Evolutionary conservation across 1,140 invertebrate genomes (phyloP), one percentile per base, ranked within the genome.

Genomic region (Cotesia glomerata): DNA sequence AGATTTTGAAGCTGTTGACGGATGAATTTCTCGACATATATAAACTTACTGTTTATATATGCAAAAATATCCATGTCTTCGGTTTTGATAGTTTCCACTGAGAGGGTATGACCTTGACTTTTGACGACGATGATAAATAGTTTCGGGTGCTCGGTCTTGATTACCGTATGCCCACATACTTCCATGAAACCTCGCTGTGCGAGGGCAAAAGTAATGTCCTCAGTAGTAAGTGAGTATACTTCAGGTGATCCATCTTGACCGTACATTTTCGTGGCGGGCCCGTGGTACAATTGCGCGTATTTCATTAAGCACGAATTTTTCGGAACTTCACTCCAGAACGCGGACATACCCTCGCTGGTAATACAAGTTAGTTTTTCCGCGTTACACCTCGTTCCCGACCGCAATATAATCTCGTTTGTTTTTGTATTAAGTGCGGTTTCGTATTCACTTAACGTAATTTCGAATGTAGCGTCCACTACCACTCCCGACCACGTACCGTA

Each of bases 41-140:
- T 14, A 14, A 77, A 79, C 52, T 77, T 77, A 0, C 73, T 45
- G 45, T 79, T 79, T 2, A 79, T 56, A 9, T 79, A 79, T 4
- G 74, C 65, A 56, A 75, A 51, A 26, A 77, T 32, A 16, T 77
- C 76, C 13, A 79, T 69, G 16, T 79, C 74, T 16, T 77, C 72
- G 0, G 39, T 54, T 45, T 35, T 32, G 7, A 4, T 62, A 52
- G 4, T 39, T 39, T 7, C 2, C 0, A 4, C 32, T 72, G 72
- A 81, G 13, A 14, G 5, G 16, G 45, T 49, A 1, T 54, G 26
- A 32, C 32, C 32, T 4, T 49, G 39, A 1, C 18, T 39, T 7
- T 1, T 1, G 4, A 34, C 69, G 72, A 79, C 72, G 0, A 81
- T 9, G 11, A 81, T 76, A 9, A 79, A 63, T 0, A 78, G 13